phyloP scores from a whole-genome alignment of 1,140 invertebrate genomes.

The Orchestia grillus region DNA sequence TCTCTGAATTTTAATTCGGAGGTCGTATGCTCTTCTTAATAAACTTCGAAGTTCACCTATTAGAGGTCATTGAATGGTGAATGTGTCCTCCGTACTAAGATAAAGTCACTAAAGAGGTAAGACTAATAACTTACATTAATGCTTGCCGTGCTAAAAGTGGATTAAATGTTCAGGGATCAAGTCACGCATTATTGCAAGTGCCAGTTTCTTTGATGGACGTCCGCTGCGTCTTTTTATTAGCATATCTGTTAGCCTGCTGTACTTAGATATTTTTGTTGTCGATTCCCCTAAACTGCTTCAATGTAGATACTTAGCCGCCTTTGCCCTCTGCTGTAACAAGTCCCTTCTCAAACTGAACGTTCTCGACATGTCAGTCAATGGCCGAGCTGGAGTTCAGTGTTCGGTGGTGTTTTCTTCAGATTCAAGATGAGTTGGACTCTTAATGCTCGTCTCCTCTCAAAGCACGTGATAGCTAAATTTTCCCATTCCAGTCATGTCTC shows the following conservation, averaged over 20 bases:
- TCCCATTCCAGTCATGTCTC: not conserved
- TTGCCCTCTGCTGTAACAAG: not conserved
- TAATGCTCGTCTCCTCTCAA: not conserved
- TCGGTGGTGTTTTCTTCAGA: not conserved
- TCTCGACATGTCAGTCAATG: slow-evolving; percentile 3
- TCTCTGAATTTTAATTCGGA: not conserved
- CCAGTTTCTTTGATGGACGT: slow-evolving; percentile 4
- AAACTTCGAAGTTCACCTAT: not conserved
- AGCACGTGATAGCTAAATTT: not conserved
- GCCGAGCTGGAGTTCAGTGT: slow-evolving; percentile 42
- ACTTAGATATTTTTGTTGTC: slow-evolving; percentile 53
- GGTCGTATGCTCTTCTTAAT: not conserved
- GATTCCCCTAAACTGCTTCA: slow-evolving; percentile 3
- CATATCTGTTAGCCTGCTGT: slow-evolving; percentile 27
- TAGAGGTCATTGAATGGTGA: not conserved
- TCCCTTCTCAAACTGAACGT: slow-evolving; percentile 18
- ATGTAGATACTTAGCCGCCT: slow-evolving; percentile 23
- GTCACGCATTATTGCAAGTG: slow-evolving; percentile 45
- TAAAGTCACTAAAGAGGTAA: not conserved
- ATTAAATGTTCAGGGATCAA: slow-evolving; percentile 2
- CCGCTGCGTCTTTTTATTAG: slow-evolving; percentile 10
- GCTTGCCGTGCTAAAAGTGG: not conserved
- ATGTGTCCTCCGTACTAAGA: not conserved
- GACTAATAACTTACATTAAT: not conserved
- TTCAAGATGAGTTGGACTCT: not conserved